Evolutionary conservation across 2,888 invertebrate species (phyloP).

Genomic region (Quadroppia sp.): DNA sequence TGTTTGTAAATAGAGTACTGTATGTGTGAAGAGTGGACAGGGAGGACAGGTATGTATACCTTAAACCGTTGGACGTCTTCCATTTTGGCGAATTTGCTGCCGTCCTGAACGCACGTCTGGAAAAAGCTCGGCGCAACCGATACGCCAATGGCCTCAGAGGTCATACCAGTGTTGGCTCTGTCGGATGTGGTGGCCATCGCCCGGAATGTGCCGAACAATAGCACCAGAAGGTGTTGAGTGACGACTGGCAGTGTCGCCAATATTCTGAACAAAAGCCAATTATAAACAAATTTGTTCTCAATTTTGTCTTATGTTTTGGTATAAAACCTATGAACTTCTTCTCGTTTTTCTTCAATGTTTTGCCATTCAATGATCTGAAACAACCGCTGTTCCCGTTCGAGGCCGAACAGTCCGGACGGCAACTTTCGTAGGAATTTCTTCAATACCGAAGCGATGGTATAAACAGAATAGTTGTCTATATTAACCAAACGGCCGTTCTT

Average conservation of each 20-base stretch:
- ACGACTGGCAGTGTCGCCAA: conserved; percentile 75
- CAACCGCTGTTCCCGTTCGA: conserved; percentile 80
- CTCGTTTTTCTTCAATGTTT: conserved; percentile 76
- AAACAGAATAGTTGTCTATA: conserved; percentile 91
- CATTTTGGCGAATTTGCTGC: conserved; percentile 82
- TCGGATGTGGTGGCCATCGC: conserved; percentile 89
- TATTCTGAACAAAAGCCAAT: too few relatives aligned
- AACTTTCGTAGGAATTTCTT: conserved; percentile 96
- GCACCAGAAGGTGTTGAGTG: conserved; percentile 86
- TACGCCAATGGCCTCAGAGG: conserved; percentile 88
- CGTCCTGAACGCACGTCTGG: conserved; percentile 91
- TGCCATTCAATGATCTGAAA: conserved; percentile 81
- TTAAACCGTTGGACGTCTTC: conserved; percentile 91
- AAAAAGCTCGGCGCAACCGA: conserved; percentile 94
- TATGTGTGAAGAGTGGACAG: neutral
- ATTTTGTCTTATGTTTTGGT: neutral
- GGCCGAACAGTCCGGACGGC: conserved; percentile 92
- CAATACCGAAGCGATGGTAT: conserved; percentile 95
- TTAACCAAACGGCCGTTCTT: conserved; percentile 77
- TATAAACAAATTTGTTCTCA: neutral
- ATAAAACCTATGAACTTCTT: conserved; percentile 63
- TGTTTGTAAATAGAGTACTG: too few relatives aligned
- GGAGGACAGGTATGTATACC: conserved; percentile 58
- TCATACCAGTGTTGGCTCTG: conserved; percentile 85
- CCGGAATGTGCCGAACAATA: conserved; percentile 94